Evolutionary conservation across 2,888 invertebrate species (phyloP).

Genomic region (Pristionchus fissidentatus): DNA sequence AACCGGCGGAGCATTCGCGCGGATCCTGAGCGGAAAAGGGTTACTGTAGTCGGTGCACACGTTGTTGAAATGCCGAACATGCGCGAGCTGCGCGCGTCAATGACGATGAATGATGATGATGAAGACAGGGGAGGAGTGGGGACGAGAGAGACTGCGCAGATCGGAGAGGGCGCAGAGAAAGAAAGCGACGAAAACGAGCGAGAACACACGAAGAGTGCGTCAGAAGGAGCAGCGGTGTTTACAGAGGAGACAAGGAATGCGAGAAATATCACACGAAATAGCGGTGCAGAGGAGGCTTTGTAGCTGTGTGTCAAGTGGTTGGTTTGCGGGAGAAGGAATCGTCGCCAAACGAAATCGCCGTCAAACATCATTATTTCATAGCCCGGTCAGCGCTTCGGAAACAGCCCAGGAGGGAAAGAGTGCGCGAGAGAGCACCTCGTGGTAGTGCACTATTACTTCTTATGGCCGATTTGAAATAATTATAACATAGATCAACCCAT

Average conservation of each 20-base stretch:
- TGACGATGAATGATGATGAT: not conserved
- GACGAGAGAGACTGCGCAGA: not conserved
- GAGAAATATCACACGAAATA: constrained; percentile 39
- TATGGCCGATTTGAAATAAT: no score
- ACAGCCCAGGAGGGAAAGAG: not conserved
- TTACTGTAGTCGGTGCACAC: not conserved
- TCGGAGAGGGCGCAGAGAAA: not conserved
- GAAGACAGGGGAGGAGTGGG: not conserved
- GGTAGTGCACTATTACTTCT: not conserved
- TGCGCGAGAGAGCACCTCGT: not conserved
- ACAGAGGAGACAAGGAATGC: not conserved
- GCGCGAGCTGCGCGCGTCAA: not conserved
- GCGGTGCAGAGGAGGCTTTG: not conserved
- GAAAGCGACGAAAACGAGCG: constrained; percentile 4
- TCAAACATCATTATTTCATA: not conserved
- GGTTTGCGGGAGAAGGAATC: constrained; percentile 18
- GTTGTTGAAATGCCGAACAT: not conserved
- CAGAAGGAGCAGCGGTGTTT: not conserved
- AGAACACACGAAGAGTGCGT: not conserved
- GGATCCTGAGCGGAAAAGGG: not conserved
- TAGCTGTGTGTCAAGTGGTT: not conserved
- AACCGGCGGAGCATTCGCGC: not conserved
- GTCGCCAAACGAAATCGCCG: not conserved
- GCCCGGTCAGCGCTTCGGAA: not conserved
- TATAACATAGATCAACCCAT: no score